Percentiles rank a stretch among this genome's conserved stretches.
phyloP scores from a whole-genome alignment of 2,797 vertebrate genomes.

The Ctenosaura bakeri region DNA sequence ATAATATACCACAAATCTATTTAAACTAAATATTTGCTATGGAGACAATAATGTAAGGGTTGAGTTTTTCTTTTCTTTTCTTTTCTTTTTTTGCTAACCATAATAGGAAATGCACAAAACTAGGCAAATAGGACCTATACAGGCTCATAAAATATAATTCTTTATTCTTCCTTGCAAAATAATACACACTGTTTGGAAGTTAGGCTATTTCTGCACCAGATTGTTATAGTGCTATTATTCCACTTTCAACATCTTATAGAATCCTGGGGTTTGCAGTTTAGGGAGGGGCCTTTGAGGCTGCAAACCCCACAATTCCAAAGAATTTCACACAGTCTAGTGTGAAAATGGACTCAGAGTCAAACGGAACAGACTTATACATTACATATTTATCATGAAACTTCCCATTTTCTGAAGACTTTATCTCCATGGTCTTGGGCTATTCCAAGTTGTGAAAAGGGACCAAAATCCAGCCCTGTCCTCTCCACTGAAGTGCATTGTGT shows the following conservation, averaged over 20 bases:
- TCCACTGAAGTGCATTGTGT: neutral
- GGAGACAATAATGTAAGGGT: neutral
- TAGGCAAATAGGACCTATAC: neutral
- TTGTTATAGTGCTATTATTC: no score
- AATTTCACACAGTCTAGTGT: no score
- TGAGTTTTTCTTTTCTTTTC: no score
- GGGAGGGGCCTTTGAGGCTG: no score
- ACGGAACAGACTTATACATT: neutral
- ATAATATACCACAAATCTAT: neutral
- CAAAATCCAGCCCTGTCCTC: neutral
- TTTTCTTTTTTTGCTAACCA: constrained; percentile 23
- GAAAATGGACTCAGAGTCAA: neutral
- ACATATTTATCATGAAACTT: neutral
- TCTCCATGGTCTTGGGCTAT: constrained; percentile 72
- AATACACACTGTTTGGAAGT: constrained; percentile 12
- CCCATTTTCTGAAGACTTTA: neutral
- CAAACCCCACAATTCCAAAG: no score
- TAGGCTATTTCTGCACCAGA: neutral
- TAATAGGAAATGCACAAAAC: constrained; percentile 30
- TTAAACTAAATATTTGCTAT: neutral
- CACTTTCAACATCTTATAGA: no score
- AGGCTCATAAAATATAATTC: constrained; percentile 37
- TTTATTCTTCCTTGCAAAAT: neutral
- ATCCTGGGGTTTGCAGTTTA: no score
- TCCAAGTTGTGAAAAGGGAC: constrained; percentile 66